Base-by-base conservation (phyloP, 1,140 invertebrate species). In the Psilanteris sp. region DNA sequence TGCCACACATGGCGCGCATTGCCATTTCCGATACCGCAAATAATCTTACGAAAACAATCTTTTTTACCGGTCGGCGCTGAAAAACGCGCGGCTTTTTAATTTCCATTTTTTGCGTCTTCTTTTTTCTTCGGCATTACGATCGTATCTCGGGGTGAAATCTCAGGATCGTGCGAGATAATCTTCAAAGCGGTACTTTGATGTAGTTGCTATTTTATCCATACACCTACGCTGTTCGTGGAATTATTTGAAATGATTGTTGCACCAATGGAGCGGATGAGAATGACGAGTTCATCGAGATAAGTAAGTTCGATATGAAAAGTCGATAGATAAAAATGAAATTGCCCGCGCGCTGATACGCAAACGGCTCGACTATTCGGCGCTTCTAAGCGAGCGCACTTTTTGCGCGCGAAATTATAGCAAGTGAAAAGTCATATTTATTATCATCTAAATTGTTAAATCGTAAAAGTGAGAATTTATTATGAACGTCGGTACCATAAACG, bases 111-210 rank as follows among this genome's bases (percentile, higher is more conserved):
- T 46, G 26, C 31, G 39, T 31, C 13, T 44, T 14, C 52, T 31
- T 46, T 62, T 72, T 48, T 15, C 29, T 5, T 34, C 8, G 31
- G 34, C 13, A 20, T 15, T 10, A 29, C 13, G 50, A 76, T 76
- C 46, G 22, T 76, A 76, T 76, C 73, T 64, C 59, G 52, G 66
- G 73, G 73, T 76, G 43, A 68, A 50, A 76, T 76, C 64, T 70
- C 26, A 10, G 54, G 48, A 76, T 76, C 72, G 72, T 76, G 57
- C 61, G 7, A 75, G 72, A 75, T 75, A 75, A 75, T 75, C 72
- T 75, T 64, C 46, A 22, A 62, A 75, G 62, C 72, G 73, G 66
- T 64, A 57, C 62, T 76, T 76, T 68, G 59, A 70, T 70, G 64
- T 62, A 66, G 57, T 48, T 70, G 62, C 43, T 64, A 41, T 70